Evolutionary conservation across 2,888 invertebrate genomes (phyloP), one percentile per base, ranked within the genome.

Genomic region (Cybosia mesomella): DNA sequence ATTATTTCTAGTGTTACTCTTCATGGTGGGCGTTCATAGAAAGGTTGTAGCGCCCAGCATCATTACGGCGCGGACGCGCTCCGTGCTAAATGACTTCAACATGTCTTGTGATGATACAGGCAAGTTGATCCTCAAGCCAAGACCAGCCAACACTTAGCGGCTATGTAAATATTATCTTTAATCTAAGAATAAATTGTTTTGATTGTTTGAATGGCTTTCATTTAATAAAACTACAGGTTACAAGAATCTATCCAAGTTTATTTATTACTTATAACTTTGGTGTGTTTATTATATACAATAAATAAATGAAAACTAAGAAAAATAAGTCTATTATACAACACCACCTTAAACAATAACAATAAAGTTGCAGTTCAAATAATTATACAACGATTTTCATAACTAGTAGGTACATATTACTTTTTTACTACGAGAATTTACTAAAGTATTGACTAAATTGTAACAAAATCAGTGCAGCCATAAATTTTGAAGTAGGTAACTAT

Each of bases 51-150:
- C 99, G 7, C 99, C 99, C 0, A 98, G 98, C 81, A 99, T 99
- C 76, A 98, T 99, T 81, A 98, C 99, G 0, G 97, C 98, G 0
- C 96, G 99, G 76, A 98, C 98, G 58, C 96, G 99, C 70, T 97
- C 97, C 64, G 99, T 99, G 1, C 96, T 99, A 66, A 97, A 97
- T 58, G 99, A 99, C 92, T 99, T 99, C 91, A 99, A 99, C 92
- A 99, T 99, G 99, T 98, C 98, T 32, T 99, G 99, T 92, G 99
- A 99, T 88, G 99, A 99, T 88, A 98, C 98, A 39, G 99, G 99
- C 69, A 99, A 99, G 93, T 95, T 99, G 62, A 99, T 99, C 84
- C 95, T 99, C 49, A 98, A 98, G 90, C 99, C 99, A 1, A 93
- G 98, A 70, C 98, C 98, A 0, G 92, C 95, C 66, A 93, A 92